Percentiles rank a stretch among this genome's conserved stretches.
Evolutionary conservation across 2,888 invertebrate species (phyloP).

Genomic region (Heteromyza rotundicornis): DNA sequence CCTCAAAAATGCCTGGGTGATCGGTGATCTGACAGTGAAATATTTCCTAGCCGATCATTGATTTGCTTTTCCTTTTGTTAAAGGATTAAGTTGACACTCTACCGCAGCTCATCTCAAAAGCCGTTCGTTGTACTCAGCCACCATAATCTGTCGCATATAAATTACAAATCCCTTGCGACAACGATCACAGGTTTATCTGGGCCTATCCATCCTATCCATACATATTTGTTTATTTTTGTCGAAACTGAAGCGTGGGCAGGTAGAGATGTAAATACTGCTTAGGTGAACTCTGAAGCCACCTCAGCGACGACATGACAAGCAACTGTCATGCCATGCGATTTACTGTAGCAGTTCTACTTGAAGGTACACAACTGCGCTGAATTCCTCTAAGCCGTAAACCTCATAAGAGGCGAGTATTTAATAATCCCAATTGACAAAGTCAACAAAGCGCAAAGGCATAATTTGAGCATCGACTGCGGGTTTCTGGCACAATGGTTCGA

Average conservation of each 20-base stretch:
- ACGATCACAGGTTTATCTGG: not conserved
- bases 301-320: not conserved
- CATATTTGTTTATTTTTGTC: too few relatives aligned
- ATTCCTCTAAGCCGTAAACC: not conserved
- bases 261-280: not conserved
- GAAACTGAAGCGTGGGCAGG: slow-evolving; percentile 1
- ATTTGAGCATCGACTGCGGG: slow-evolving; percentile 1
- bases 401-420: not conserved
- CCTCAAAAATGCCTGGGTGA: too few relatives aligned
- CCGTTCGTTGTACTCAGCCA: slow-evolving; percentile 1
- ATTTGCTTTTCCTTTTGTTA: not conserved
- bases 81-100: not conserved
- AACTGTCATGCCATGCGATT: not conserved
- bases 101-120: not conserved
- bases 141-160: too few relatives aligned
- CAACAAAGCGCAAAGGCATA: slow-evolving; percentile 47
- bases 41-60: not conserved
- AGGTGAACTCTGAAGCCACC: not conserved
- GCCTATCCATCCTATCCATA: too few relatives aligned
- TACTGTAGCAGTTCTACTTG: too few relatives aligned
- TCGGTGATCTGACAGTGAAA: too few relatives aligned
- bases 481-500: not conserved
- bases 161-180: slow-evolving; percentile 13
- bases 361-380: too few relatives aligned
- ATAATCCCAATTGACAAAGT: slow-evolving; percentile 56